phyloP scores from a whole-genome alignment of 2,797 vertebrate genomes.

The Hippoglossus hippoglossus region DNA sequence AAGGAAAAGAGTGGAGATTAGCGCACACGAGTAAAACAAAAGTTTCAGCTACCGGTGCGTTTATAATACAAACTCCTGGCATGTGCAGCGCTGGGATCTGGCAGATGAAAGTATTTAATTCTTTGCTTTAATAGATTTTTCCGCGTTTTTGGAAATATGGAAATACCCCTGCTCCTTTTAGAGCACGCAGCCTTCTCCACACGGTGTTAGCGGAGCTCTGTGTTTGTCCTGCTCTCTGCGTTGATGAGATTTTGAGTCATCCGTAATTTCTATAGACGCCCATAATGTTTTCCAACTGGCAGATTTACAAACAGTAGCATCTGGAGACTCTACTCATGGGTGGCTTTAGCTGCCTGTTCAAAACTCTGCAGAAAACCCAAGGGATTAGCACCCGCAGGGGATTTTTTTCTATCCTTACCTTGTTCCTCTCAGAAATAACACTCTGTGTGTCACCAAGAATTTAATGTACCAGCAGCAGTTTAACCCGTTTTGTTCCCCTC shows the following conservation, averaged over 20 bases:
- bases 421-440: constrained; percentile 10
- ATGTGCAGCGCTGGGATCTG: constrained; percentile 56
- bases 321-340: constrained; percentile 47
- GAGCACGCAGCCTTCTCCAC: constrained; percentile 30
- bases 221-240: constrained; percentile 53
- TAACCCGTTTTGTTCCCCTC: too few relatives aligned
- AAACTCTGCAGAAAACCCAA: constrained; percentile 29
- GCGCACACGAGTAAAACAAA: constrained; percentile 69
- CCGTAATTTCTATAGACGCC: constrained; percentile 51
- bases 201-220: constrained; percentile 48
- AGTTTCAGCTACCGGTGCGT: constrained; percentile 75
- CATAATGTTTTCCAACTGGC: constrained; percentile 52
- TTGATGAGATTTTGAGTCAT: constrained; percentile 57
- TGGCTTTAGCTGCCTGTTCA: constrained; percentile 49
- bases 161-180: constrained; percentile 50
- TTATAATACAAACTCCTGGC: constrained; percentile 78
- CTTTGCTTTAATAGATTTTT: constrained; percentile 75
- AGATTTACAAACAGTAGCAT: constrained; percentile 60
- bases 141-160: constrained; percentile 54
- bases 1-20: constrained; percentile 69
- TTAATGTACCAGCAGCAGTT: background rate
- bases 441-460: background rate
- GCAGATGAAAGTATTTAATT: constrained; percentile 71
- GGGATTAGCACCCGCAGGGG: constrained; percentile 53
- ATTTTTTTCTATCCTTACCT: constrained; percentile 20